Conservation (phyloP, 1,140 invertebrate genomes). For the Drosophila malerkotliana region DNA sequence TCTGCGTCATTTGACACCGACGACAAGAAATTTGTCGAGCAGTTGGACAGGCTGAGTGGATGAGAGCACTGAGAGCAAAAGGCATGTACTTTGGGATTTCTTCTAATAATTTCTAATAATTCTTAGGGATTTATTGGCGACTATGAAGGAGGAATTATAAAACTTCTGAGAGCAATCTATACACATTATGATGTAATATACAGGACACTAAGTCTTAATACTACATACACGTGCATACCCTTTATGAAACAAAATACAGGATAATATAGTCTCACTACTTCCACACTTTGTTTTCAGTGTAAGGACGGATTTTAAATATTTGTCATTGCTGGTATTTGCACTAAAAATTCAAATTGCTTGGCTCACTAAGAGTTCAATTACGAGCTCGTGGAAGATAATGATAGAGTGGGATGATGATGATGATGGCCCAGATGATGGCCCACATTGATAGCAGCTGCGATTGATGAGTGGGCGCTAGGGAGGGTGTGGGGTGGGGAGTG, state of each 20-base stretch:
- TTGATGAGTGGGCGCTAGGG: slow-evolving; percentile 49
- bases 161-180: too few relatives aligned
- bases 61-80: slow-evolving; percentile 4
- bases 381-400: slow-evolving; percentile 39
- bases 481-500: background rate
- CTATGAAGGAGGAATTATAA: too few relatives aligned
- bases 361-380: slow-evolving; percentile 79
- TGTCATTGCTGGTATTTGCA: slow-evolving; percentile 55
- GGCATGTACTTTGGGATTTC: too few relatives aligned
- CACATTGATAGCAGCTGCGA: slow-evolving; percentile 80
- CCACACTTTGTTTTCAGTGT: background rate
- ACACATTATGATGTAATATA: too few relatives aligned
- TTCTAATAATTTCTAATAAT: too few relatives aligned
- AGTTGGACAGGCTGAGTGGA: slow-evolving; percentile 49
- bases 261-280: too few relatives aligned
- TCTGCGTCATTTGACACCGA: slow-evolving; percentile 76
- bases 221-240: too few relatives aligned
- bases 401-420: slow-evolving; percentile 27
- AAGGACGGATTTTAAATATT: slow-evolving; percentile 62
- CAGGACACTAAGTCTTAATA: too few relatives aligned
- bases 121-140: too few relatives aligned
- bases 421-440: slow-evolving; percentile 55
- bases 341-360: slow-evolving; percentile 73
- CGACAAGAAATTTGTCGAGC: slow-evolving; percentile 73
- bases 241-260: too few relatives aligned